Percentiles rank a stretch among this genome's conserved stretches.
These are phyloP conservation scores for Rhodophaea formosa DNA, from an alignment of 2,888 invertebrate species.

Conservation along the genomic window DNA sequence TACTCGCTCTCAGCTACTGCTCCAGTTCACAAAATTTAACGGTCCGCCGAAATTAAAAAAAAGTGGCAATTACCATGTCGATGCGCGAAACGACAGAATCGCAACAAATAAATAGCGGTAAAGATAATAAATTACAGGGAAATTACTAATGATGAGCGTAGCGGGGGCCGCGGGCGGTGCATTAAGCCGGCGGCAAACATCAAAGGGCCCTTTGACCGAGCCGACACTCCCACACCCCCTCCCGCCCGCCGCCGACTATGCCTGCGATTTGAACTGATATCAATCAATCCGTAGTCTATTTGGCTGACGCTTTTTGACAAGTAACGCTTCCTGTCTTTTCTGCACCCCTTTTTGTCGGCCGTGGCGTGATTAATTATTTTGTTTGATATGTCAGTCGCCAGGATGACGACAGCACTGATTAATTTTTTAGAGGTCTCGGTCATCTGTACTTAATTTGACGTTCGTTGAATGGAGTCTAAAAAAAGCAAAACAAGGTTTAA, in stretches of 20 bases:
- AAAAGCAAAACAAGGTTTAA: too few relatives aligned
- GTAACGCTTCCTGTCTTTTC: constrained; percentile 23
- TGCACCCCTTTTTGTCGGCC: not conserved
- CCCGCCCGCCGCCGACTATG: constrained; percentile 34
- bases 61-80: constrained; percentile 25
- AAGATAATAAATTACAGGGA: constrained; percentile 81
- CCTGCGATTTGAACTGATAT: constrained; percentile 52
- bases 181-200: constrained; percentile 81
- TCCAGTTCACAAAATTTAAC: too few relatives aligned
- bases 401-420: not conserved
- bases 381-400: not conserved
- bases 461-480: too few relatives aligned
- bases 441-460: too few relatives aligned
- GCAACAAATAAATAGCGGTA: constrained; percentile 77
- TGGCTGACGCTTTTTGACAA: constrained; percentile 51
- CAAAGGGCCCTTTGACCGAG: constrained; percentile 80
- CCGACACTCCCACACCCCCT: constrained; percentile 75
- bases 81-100: constrained; percentile 67
- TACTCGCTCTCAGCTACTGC: too few relatives aligned
- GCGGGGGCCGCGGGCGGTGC: constrained; percentile 78
- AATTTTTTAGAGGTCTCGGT: not conserved
- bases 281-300: constrained; percentile 62
- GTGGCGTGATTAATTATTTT: constrained; percentile 3
- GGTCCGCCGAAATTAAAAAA: not conserved
- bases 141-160: constrained; percentile 80